A percentile compares a stretch with the other conserved stretches of the same genome.
phyloP scores from a whole-genome alignment of 2,888 invertebrate genomes.

The Ectemnius lituratus region DNA sequence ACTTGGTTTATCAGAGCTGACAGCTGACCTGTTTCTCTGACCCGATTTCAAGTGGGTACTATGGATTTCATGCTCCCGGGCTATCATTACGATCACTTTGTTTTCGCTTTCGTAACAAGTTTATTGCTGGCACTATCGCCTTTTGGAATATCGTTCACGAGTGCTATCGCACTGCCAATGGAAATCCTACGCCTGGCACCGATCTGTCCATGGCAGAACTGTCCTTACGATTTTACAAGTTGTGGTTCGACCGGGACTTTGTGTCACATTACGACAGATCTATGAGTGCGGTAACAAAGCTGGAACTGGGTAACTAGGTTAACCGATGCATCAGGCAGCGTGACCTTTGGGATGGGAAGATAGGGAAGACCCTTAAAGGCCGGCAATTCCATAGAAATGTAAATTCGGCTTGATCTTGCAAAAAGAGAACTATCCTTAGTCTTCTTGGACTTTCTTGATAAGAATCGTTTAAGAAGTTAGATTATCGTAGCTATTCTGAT shows the following conservation, averaged over 20 bases:
- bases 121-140: slow-evolving; percentile 26
- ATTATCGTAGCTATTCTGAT: background rate
- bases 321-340: slow-evolving; percentile 46
- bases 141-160: slow-evolving; percentile 17
- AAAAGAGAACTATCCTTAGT: slow-evolving; percentile 27
- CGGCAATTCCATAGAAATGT: slow-evolving; percentile 39
- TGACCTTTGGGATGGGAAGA: slow-evolving; percentile 51
- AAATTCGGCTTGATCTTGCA: slow-evolving; percentile 24
- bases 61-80: slow-evolving; percentile 33
- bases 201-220: no score
- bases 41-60: slow-evolving; percentile 37
- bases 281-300: slow-evolving; percentile 19
- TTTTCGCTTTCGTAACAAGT: slow-evolving; percentile 47
- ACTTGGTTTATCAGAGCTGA: slow-evolving; percentile 28
- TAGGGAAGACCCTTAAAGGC: slow-evolving; percentile 43
- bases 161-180: no score
- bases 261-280: slow-evolving; percentile 36
- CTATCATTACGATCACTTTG: slow-evolving; percentile 24
- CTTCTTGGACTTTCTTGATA: no score
- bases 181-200: no score
- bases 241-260: slow-evolving; percentile 36
- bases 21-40: slow-evolving; percentile 43
- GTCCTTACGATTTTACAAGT: no score
- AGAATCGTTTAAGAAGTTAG: background rate
- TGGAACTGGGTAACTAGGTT: slow-evolving; percentile 50